phyloP scores from a whole-genome alignment of 2,113 vertebrate species.

The Triplophysa siluroides region DNA sequence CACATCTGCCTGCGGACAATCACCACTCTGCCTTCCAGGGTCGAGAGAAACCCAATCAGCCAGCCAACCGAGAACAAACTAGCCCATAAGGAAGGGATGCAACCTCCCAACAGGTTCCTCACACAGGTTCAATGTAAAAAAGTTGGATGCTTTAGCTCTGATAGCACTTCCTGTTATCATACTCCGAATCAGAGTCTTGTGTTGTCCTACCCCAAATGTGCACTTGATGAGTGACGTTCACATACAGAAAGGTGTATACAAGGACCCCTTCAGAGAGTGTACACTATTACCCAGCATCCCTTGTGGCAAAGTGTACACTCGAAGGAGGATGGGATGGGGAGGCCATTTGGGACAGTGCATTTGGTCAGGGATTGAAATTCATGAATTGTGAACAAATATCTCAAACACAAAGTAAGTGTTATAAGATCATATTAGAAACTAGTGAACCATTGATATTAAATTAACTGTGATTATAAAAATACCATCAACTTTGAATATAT shows the following conservation, averaged over 20 bases:
- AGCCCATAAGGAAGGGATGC: constrained; percentile 12
- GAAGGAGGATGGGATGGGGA: background rate
- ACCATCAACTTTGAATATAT: no score
- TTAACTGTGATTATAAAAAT: no score
- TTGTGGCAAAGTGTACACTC: background rate
- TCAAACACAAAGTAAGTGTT: no score
- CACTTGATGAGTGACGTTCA: background rate
- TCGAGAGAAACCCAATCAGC: constrained; percentile 41
- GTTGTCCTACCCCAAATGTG: constrained; percentile 3
- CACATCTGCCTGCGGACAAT: constrained; percentile 48
- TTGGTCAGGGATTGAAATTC: no score
- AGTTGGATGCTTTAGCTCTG: constrained; percentile 1
- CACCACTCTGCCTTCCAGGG: constrained; percentile 65
- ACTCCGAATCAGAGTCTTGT: background rate
- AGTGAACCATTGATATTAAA: no score
- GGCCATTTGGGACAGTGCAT: constrained; percentile 11
- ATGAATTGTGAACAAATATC: no score
- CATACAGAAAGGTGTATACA: background rate
- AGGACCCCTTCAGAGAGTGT: no score
- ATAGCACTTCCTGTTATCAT: background rate
- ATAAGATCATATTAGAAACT: no score
- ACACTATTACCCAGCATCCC: constrained; percentile 4
- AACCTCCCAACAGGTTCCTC: constrained; percentile 1
- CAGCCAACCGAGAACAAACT: constrained; percentile 54
- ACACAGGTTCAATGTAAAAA: background rate